phyloP scores from a whole-genome alignment of 2,113 vertebrate genomes.

The Orycteropus afer region DNA sequence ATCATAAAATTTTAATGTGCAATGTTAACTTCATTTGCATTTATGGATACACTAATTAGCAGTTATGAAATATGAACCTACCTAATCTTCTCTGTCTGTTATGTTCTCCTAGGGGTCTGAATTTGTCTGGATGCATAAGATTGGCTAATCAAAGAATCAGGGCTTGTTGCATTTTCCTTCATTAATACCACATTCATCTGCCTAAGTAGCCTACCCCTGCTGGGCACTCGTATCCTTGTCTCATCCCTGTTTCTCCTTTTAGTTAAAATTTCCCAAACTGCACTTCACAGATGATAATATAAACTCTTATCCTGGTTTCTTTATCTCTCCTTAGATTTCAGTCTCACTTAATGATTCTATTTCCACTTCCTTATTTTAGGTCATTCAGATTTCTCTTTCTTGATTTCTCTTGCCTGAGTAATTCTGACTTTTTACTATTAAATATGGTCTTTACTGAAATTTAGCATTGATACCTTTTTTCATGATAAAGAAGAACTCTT shows the following conservation, averaged over 20 bases:
- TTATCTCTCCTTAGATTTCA: background rate
- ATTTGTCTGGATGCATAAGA: conserved; percentile 75
- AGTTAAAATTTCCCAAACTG: conserved; percentile 14
- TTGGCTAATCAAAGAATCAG: conserved; percentile 79
- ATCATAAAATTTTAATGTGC: conserved; percentile 21
- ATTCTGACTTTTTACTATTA: background rate
- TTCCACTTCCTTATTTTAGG: background rate
- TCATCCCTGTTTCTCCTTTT: conserved; percentile 61
- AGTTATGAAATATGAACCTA: conserved; percentile 79
- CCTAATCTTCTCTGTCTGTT: conserved; percentile 73
- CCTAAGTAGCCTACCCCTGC: conserved; percentile 78
- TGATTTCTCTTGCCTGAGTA: background rate
- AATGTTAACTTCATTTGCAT: conserved; percentile 80
- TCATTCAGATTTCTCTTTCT: background rate
- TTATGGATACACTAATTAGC: conserved; percentile 77
- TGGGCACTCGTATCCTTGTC: conserved; percentile 69
- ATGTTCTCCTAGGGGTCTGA: conserved; percentile 71
- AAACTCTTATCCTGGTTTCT: background rate
- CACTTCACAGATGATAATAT: background rate
- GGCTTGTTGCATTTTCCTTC: conserved; percentile 76
- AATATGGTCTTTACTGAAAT: background rate
- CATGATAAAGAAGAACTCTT: background rate
- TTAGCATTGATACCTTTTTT: background rate
- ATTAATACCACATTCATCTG: conserved; percentile 81
- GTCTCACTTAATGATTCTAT: background rate